A percentile compares a stretch with the other conserved stretches of the same genome.
These are phyloP conservation scores for Rhodinocichla rosea DNA, from an alignment of 2,113 vertebrate genomes.

Conservation along the genomic window DNA sequence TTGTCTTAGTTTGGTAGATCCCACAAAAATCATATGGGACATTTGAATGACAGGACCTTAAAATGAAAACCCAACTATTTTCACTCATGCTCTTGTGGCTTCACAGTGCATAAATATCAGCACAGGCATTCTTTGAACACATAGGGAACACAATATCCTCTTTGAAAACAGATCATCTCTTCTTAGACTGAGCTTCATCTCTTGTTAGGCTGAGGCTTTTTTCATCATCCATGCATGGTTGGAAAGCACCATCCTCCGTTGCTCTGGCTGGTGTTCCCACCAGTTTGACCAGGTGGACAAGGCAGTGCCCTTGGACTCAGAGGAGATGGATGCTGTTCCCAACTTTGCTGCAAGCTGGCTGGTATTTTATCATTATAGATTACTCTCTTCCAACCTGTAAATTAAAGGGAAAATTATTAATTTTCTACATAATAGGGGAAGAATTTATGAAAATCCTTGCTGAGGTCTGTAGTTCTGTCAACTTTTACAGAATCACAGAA, in stretches of 20 bases:
- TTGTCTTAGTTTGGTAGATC: background rate
- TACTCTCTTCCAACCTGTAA: background rate
- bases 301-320: background rate
- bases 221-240: background rate
- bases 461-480: background rate
- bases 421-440: background rate
- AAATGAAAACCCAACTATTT: background rate
- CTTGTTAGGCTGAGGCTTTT: background rate
- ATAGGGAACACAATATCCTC: background rate
- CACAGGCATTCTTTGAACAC: background rate
- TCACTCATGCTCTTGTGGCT: background rate
- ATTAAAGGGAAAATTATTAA: background rate
- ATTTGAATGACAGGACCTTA: background rate
- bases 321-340: background rate
- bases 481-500: background rate
- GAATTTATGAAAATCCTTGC: background rate
- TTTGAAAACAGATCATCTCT: background rate
- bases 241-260: background rate
- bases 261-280: background rate
- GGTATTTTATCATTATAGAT: background rate
- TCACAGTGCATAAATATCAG: background rate
- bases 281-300: background rate
- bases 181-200: background rate
- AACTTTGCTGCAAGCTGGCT: background rate
- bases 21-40: background rate